These are phyloP conservation scores for Heliconius hermathena DNA, from an alignment of 1,140 invertebrate genomes.

Conservation along the genomic window DNA sequence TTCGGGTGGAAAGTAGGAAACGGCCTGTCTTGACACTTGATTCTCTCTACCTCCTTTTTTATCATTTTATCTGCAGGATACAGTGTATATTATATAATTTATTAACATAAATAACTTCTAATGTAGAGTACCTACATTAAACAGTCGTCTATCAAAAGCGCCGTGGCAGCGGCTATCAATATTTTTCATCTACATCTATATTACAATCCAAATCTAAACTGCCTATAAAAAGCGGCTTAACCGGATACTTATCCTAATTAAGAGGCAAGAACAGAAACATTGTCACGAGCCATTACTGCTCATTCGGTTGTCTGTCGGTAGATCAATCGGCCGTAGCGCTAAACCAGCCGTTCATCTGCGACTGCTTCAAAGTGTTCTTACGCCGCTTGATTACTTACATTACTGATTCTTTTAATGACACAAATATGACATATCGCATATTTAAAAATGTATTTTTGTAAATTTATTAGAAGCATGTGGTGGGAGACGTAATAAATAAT, in stretches of 20 bases:
- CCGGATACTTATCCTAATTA: conserved; percentile 79
- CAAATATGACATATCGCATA: background rate
- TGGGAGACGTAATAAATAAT: background rate
- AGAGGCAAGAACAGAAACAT: conserved; percentile 67
- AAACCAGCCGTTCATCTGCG: conserved; percentile 65
- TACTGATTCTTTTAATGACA: conserved; percentile 20
- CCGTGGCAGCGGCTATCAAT: background rate
- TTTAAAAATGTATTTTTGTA: background rate
- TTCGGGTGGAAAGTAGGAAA: background rate
- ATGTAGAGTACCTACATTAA: no score
- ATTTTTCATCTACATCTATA: background rate
- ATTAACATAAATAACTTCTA: no score
- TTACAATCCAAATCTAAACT: conserved; percentile 21
- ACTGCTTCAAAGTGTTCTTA: conserved; percentile 44
- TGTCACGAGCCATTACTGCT: conserved; percentile 66
- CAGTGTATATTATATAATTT: no score
- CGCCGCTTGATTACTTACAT: conserved; percentile 35
- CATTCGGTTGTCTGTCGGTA: conserved; percentile 54
- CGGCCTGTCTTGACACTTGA: background rate
- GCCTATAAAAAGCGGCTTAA: conserved; percentile 51
- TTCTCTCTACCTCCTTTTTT: no score
- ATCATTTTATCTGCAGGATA: no score
- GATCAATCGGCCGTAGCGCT: conserved; percentile 61
- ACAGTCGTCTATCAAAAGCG: no score
- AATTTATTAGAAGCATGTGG: background rate